These are phyloP conservation scores for Zaprionus camerounensis DNA, from an alignment of 1,140 invertebrate genomes.

Conservation along the genomic window DNA sequence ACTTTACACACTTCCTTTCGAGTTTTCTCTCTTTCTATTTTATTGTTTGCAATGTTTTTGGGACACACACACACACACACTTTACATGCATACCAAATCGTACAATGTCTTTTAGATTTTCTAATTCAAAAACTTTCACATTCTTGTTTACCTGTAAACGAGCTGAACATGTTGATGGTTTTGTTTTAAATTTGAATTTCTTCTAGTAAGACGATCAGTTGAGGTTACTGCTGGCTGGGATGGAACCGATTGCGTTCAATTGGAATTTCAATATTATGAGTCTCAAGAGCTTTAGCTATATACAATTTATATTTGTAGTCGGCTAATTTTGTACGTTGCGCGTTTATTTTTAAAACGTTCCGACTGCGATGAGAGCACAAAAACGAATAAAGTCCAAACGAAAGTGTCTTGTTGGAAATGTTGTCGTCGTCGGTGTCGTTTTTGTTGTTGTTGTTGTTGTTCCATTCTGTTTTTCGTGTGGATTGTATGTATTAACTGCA, in stretches of 20 bases:
- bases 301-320: slow-evolving; percentile 33
- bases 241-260: slow-evolving; percentile 27
- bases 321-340: slow-evolving; percentile 52
- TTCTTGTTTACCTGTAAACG: slow-evolving; percentile 71
- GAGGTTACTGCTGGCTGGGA: neutral
- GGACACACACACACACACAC: neutral
- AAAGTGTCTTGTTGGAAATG: slow-evolving; percentile 56
- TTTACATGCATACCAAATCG: neutral
- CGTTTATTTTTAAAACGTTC: slow-evolving; percentile 77
- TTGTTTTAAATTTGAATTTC: slow-evolving; percentile 36
- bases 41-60: neutral
- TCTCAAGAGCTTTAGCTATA: slow-evolving; percentile 30
- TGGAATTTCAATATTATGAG: slow-evolving; percentile 37
- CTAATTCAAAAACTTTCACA: slow-evolving; percentile 69
- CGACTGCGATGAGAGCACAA: slow-evolving; percentile 69
- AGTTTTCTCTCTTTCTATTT: neutral
- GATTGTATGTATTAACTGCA: slow-evolving; percentile 52
- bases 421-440: slow-evolving; percentile 13
- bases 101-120: slow-evolving; percentile 19
- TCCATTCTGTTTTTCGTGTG: slow-evolving; percentile 35
- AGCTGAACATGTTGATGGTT: slow-evolving; percentile 74
- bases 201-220: neutral
- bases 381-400: slow-evolving; percentile 61
- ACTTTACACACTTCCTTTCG: slow-evolving; percentile 22
- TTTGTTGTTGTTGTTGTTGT: slow-evolving; percentile 20